Evolutionary conservation across 1,140 invertebrate genomes (phyloP).

Genomic region (Procambarus clarkii): DNA sequence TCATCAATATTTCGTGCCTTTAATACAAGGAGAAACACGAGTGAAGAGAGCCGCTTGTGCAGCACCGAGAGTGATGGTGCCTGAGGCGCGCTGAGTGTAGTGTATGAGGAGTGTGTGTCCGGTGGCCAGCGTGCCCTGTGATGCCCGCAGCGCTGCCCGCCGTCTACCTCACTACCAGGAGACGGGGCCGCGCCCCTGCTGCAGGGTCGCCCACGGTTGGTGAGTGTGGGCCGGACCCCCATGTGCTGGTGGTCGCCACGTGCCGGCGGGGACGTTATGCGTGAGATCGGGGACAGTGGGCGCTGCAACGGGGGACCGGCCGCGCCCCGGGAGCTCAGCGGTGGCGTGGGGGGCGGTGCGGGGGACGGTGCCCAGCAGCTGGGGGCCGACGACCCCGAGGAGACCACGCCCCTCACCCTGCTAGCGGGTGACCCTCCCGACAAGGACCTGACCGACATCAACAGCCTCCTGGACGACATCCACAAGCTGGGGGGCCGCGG

Average conservation of each 20-base stretch:
- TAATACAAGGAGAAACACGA: not conserved
- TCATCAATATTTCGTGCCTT: not conserved
- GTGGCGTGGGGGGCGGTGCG: conserved; percentile 31
- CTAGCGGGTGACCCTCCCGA: conserved; percentile 54
- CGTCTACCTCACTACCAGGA: conserved; percentile 39
- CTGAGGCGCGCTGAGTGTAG: too few relatives aligned
- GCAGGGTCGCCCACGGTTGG: conserved; percentile 31
- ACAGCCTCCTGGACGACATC: conserved; percentile 67
- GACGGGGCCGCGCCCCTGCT: conserved; percentile 32
- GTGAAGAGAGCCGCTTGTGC: not conserved
- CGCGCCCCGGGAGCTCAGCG: conserved; percentile 36
- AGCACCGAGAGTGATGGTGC: conserved; percentile 27
- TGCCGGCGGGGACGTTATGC: conserved; percentile 61
- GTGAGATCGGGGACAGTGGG: conserved; percentile 64
- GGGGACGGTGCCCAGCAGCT: conserved; percentile 15
- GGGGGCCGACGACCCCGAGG: conserved; percentile 58
- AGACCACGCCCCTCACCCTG: conserved; percentile 64
- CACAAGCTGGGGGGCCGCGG: conserved; percentile 62
- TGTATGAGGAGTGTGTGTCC: not conserved
- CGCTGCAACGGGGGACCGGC: conserved; percentile 63
- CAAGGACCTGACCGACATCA: conserved; percentile 67
- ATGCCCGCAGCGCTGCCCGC: conserved; percentile 56
- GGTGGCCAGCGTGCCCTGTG: conserved; percentile 38
- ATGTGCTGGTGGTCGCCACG: conserved; percentile 68
- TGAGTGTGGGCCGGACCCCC: conserved; percentile 46